Evolutionary conservation across 1,140 invertebrate species (phyloP), one percentile per base, ranked within the genome.

Genomic region (Heliconius melpomene): DNA sequence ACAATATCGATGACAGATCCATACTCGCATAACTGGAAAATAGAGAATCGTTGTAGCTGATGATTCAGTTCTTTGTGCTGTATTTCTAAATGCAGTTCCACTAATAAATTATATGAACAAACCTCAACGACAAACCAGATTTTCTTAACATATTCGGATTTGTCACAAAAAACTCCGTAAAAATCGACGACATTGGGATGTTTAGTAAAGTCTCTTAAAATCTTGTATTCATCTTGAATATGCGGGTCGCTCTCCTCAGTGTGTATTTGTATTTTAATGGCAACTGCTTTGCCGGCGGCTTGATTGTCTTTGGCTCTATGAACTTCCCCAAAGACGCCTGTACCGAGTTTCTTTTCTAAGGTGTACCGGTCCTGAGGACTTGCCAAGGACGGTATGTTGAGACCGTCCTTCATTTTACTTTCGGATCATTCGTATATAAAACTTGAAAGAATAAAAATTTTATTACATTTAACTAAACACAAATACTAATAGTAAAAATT

Each of bases 71-170:
- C 60, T 66, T 66, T 29, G 26, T 66, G 60, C 13, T 66, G 60
- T 66, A 66, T 29, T 66, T 66, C 13, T 66, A 29, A 66, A 66
- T 66, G 26, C 60, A 6, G 60, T 29, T 40, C 3, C 32, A 38
- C 13, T 20, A 36, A 23, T 72, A n/a, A 72, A 20, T 23, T 36
- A 52, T 72, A 79, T 26, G 66, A n/a, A 74, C 71, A 50, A 36
- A 98, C 98, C 96, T 98, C 97, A 95, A 98, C 96, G 60, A 97
- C 96, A 88, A 99, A 97, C 98, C 98, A 99, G 72, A 99, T 95
- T 90, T 98, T 97, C 85, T 97, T 97, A 9, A 96, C 94, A 13
- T 94, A 94, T 72, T 96, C 95, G 11, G 95, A 95, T 80, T 95
- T 96, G 76, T 96, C 96, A 81, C 97, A 96, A 92, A 97, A 98